Percentiles rank a stretch among this genome's conserved stretches.
phyloP scores from a whole-genome alignment of 2,888 invertebrate genomes.

The Pheosia tremula region DNA sequence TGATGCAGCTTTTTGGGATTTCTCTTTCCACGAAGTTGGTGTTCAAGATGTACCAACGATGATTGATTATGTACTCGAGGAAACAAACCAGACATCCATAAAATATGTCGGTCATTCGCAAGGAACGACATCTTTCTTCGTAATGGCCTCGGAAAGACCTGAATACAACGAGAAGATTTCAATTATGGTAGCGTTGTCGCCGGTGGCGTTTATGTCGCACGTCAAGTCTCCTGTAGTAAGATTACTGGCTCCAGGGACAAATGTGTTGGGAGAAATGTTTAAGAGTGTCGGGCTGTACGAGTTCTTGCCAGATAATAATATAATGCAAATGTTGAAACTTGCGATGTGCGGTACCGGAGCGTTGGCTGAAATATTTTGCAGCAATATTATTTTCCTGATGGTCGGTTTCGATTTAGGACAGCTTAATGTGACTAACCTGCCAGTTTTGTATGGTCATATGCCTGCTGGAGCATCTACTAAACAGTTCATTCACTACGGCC shows the following conservation, averaged over 20 bases:
- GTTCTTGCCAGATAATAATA: slow-evolving; percentile 85
- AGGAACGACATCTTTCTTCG: slow-evolving; percentile 86
- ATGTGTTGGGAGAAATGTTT: slow-evolving; percentile 45
- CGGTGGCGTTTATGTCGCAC: slow-evolving; percentile 81
- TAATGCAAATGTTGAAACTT: slow-evolving; percentile 73
- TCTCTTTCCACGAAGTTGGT: slow-evolving; percentile 93
- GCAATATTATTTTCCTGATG: slow-evolving; percentile 84
- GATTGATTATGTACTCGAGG: slow-evolving; percentile 87
- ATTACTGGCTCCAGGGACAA: slow-evolving; percentile 52
- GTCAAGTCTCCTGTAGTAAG: slow-evolving; percentile 62
- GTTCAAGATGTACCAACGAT: slow-evolving; percentile 90
- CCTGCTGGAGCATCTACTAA: slow-evolving; percentile 83
- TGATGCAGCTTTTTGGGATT: slow-evolving; percentile 85
- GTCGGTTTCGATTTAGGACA: slow-evolving; percentile 84
- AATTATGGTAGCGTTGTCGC: slow-evolving; percentile 83
- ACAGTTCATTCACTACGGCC: slow-evolving; percentile 82
- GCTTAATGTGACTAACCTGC: slow-evolving; percentile 84
- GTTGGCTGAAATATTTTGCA: slow-evolving; percentile 81
- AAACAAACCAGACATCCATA: slow-evolving; percentile 80
- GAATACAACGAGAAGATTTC: slow-evolving; percentile 84
- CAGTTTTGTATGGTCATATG: slow-evolving; percentile 78
- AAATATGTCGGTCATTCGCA: slow-evolving; percentile 90
- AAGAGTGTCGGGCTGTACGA: slow-evolving; percentile 83
- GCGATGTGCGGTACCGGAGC: slow-evolving; percentile 71
- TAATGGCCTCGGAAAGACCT: slow-evolving; percentile 79